phyloP scores from a whole-genome alignment of 2,888 invertebrate species.

The Caenorhabditis macrosperma region DNA sequence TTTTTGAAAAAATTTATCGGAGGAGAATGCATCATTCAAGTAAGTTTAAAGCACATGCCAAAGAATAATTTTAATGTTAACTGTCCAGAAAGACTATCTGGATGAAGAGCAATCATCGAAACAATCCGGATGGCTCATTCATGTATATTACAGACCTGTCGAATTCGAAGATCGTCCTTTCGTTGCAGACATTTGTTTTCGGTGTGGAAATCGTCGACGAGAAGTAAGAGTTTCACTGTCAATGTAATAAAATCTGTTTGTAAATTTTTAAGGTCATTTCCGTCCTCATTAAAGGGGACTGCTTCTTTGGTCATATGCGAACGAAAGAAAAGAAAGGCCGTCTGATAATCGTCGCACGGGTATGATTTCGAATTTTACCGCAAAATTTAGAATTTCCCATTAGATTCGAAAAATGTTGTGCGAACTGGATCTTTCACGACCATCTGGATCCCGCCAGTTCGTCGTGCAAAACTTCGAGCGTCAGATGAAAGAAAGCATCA shows the following conservation, averaged over 20 bases:
- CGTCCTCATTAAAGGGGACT: constrained; percentile 30
- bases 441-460: constrained; percentile 53
- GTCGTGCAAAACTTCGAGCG: constrained; percentile 57
- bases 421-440: constrained; percentile 44
- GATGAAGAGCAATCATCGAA: constrained; percentile 22
- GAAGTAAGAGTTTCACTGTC: too few species aligned
- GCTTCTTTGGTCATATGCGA: constrained; percentile 44
- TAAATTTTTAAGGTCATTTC: constrained; percentile 27
- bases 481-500: constrained; percentile 20
- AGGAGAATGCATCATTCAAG: constrained; percentile 52
- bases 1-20: constrained; percentile 43
- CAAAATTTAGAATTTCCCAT: background rate
- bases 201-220: constrained; percentile 37
- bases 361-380: background rate
- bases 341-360: constrained; percentile 35
- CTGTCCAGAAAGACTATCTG: constrained; percentile 56
- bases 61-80: too few species aligned
- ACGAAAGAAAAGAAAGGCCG: constrained; percentile 50
- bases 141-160: constrained; percentile 42
- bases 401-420: constrained; percentile 51
- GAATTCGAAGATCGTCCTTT: constrained; percentile 56
- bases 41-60: background rate
- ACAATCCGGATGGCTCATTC: constrained; percentile 49
- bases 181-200: constrained; percentile 42
- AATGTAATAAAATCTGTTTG: background rate